A percentile compares a stretch with the other conserved stretches of the same genome.
phyloP scores from a whole-genome alignment of 2,797 vertebrate genomes.

The Helostoma temminkii region DNA sequence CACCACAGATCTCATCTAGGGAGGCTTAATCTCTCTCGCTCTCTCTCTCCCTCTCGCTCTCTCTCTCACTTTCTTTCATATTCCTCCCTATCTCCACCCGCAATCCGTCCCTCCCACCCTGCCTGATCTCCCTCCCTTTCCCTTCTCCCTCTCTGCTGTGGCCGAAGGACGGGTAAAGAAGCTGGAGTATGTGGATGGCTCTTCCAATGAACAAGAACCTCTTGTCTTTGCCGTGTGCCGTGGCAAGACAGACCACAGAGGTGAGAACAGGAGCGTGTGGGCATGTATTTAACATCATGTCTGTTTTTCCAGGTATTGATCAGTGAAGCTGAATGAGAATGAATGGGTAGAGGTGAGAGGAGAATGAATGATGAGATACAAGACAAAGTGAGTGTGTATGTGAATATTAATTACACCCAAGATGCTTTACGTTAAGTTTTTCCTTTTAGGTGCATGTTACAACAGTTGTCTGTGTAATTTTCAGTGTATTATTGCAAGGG shows the following conservation, averaged over 20 bases:
- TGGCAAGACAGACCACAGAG: conserved; percentile 82
- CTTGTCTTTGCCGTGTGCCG: conserved; percentile 82
- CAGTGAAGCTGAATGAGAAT: conserved; percentile 43
- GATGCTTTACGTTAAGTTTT: conserved; percentile 56
- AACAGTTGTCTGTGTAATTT: conserved; percentile 25
- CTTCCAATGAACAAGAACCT: conserved; percentile 86
- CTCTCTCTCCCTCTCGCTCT: conserved; percentile 49
- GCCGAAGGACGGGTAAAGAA: conserved; percentile 90
- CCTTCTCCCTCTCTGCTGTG: conserved; percentile 67
- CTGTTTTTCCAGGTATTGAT: conserved; percentile 62
- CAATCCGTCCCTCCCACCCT: conserved; percentile 50
- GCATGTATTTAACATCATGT: conserved; percentile 47
- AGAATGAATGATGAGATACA: conserved; percentile 25
- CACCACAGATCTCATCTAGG: conserved; percentile 83
- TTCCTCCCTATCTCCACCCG: conserved; percentile 67
- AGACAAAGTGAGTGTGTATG: conserved; percentile 38
- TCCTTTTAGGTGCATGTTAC: conserved; percentile 16
- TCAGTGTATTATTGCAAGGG: conserved; percentile 16
- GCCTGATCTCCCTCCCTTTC: conserved; percentile 63
- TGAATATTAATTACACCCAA: conserved; percentile 26
- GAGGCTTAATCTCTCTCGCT: conserved; percentile 78
- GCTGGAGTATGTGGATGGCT: conserved; percentile 93
- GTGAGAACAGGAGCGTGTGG: conserved; percentile 79
- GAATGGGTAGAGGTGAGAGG: conserved; percentile 49
- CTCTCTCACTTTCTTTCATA: conserved; percentile 71